phyloP scores from a whole-genome alignment of 2,113 vertebrate species.

The Struthio camelus region DNA sequence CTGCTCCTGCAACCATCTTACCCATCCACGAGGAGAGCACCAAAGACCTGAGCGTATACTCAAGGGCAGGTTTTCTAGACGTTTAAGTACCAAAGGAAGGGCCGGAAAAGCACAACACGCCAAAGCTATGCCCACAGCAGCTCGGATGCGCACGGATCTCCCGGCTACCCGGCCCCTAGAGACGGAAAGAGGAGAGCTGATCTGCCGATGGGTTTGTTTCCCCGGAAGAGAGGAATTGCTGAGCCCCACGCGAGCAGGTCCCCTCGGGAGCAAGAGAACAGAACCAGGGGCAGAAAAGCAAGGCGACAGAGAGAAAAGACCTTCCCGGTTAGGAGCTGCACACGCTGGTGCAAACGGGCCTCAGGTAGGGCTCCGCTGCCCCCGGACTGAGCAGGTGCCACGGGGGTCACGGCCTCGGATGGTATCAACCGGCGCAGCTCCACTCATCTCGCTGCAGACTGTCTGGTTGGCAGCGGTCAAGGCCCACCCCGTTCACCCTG shows the following conservation, averaged over 20 bases:
- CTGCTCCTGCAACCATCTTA: neutral
- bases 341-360: neutral
- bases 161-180: neutral
- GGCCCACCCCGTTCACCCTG: neutral
- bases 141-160: neutral
- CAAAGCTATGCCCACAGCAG: neutral
- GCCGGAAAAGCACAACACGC: neutral
- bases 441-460: fast-evolving
- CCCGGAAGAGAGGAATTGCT: neutral
- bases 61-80: fast-evolving
- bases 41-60: neutral
- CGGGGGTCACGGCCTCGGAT: neutral
- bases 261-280: neutral
- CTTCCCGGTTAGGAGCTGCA: neutral
- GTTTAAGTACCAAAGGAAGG: fast-evolving
- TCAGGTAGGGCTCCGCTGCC: neutral
- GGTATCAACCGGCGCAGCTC: fast-evolving
- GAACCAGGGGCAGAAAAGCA: neutral
- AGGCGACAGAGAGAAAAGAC: neutral
- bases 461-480: neutral
- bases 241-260: no score
- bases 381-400: neutral
- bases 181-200: neutral
- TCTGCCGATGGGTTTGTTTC: neutral
- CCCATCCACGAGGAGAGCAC: neutral